Evolutionary conservation across 2,113 vertebrate genomes (phyloP).

Genomic region (Calypte anna): DNA sequence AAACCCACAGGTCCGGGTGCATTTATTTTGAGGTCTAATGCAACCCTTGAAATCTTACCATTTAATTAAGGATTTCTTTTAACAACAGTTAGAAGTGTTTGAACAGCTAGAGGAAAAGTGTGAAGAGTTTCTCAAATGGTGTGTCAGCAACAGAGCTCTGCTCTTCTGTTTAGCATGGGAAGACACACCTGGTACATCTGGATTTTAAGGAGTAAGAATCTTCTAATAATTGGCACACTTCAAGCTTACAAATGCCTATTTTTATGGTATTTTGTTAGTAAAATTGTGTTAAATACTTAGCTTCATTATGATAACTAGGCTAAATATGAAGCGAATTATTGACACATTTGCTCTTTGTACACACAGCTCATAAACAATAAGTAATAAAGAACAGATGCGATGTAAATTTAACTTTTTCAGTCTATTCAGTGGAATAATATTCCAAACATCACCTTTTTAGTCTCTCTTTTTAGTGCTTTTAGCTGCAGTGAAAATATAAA

Average conservation of each 20-base stretch:
- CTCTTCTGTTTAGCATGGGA: not conserved
- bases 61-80: slow-evolving; percentile 68
- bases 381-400: slow-evolving; percentile 53
- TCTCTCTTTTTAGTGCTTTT: not conserved
- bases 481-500: slow-evolving; percentile 49
- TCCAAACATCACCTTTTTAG: slow-evolving; percentile 20
- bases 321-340: slow-evolving; percentile 41
- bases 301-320: not conserved
- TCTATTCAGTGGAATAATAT: slow-evolving; percentile 43
- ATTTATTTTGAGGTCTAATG: slow-evolving; percentile 46
- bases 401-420: slow-evolving; percentile 5
- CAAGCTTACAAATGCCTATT: not conserved
- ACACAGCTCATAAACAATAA: slow-evolving; percentile 36
- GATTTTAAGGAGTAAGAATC: slow-evolving; percentile 22
- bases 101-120: slow-evolving; percentile 29
- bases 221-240: slow-evolving; percentile 45
- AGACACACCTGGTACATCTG: not conserved
- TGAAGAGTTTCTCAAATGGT: not conserved
- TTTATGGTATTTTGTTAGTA: not conserved
- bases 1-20: not conserved
- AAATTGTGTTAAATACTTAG: not conserved
- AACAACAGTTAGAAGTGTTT: slow-evolving; percentile 41
- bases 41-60: slow-evolving; percentile 41
- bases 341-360: slow-evolving; percentile 22
- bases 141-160: not conserved